Conservation (phyloP, 2,113 vertebrate species). For the Nerophis ophidion region DNA sequence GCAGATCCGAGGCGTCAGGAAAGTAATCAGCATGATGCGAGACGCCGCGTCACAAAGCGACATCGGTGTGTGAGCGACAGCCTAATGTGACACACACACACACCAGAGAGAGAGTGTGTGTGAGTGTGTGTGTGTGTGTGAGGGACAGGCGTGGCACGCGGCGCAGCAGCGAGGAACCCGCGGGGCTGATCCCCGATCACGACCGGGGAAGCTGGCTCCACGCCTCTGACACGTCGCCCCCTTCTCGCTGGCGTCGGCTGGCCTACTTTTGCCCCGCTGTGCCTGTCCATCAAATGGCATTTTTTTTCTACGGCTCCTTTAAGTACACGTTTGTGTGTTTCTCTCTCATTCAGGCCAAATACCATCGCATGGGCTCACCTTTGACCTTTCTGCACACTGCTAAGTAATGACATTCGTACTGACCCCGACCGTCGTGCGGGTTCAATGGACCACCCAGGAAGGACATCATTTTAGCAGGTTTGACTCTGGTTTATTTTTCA, state of each 20-base stretch:
- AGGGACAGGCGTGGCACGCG: slow-evolving; percentile 57
- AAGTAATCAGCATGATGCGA: slow-evolving; percentile 27
- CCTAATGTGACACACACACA: slow-evolving; percentile 42
- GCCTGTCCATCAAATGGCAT: slow-evolving; percentile 7
- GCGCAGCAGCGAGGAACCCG: slow-evolving; percentile 39
- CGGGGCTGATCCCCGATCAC: slow-evolving; percentile 46
- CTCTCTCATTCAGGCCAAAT: slow-evolving; percentile 10
- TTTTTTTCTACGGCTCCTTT: slow-evolving; percentile 1
- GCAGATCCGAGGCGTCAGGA: slow-evolving; percentile 16
- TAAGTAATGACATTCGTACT: no score
- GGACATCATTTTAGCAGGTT: no score
- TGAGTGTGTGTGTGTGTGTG: slow-evolving; percentile 61
- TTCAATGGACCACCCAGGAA: no score
- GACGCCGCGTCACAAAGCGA: slow-evolving; percentile 28
- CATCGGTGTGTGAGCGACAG: slow-evolving; percentile 46
- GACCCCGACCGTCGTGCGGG: no score
- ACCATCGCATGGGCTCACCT: slow-evolving; percentile 4
- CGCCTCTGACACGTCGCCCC: slow-evolving; percentile 35
- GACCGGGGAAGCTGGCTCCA: slow-evolving; percentile 33
- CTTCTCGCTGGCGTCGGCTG: slow-evolving; percentile 38
- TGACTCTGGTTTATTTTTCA: no score
- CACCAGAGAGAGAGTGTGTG: slow-evolving; percentile 41
- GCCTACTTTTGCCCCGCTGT: slow-evolving; percentile 45
- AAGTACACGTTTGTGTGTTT: neutral
- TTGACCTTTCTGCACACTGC: slow-evolving; percentile 13